Evolutionary conservation across 1,140 invertebrate genomes (phyloP).

Genomic region (Hydropsyche tenuis): DNA sequence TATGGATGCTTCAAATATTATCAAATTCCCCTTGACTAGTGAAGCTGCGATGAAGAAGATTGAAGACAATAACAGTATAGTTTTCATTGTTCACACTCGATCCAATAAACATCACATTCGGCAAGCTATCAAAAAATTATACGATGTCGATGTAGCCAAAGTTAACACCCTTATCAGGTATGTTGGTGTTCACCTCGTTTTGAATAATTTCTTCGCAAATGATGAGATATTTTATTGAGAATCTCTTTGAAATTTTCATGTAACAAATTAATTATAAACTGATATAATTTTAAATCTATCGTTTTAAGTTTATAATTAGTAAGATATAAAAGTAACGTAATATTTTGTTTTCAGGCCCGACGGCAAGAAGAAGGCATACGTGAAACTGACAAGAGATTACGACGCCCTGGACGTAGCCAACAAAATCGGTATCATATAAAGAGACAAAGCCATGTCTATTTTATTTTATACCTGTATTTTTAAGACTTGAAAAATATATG

Average conservation of each 20-base stretch:
- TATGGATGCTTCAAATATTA: slow-evolving; percentile 97
- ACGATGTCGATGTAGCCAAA: slow-evolving; percentile 98
- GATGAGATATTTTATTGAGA: no score
- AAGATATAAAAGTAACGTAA: no score
- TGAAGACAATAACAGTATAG: slow-evolving; percentile 99
- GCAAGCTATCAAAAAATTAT: slow-evolving; percentile 94
- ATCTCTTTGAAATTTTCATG: no score
- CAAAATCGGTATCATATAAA: slow-evolving; percentile 97
- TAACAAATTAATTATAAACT: no score
- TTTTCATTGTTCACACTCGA: slow-evolving; percentile 95
- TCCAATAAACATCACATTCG: slow-evolving; percentile 98
- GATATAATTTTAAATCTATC: no score
- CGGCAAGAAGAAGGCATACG: slow-evolving; percentile 99
- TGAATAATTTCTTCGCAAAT: no score
- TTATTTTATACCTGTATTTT: slow-evolving; percentile 52
- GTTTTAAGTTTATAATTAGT: no score
- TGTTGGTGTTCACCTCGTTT: no score
- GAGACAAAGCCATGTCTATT: slow-evolving; percentile 50
- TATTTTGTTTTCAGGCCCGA: slow-evolving; percentile 86
- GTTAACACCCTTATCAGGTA: slow-evolving; percentile 94
- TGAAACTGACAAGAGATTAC: slow-evolving; percentile 94
- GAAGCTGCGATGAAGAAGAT: slow-evolving; percentile 99
- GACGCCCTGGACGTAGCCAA: slow-evolving; percentile 99
- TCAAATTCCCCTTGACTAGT: slow-evolving; percentile 98
- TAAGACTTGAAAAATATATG: slow-evolving; percentile 46